A percentile compares a stretch with the other conserved stretches of the same genome.
Evolutionary conservation across 2,888 invertebrate genomes (phyloP).

Genomic region (Epistrophe eligans): DNA sequence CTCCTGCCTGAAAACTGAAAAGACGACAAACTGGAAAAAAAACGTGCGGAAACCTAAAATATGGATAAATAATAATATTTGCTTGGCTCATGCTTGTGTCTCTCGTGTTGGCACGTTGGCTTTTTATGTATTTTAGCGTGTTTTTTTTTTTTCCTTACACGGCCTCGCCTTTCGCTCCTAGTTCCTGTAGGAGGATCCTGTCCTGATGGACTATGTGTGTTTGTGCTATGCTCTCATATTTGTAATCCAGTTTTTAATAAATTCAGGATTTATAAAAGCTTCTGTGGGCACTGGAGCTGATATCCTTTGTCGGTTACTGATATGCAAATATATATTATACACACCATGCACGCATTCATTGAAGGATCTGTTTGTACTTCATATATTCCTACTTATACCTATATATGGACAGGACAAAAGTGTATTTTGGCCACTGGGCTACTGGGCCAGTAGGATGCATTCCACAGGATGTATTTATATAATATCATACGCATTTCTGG

Average conservation of each 20-base stretch:
- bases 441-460: conserved; percentile 56
- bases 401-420: not conserved
- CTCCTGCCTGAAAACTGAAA: not conserved
- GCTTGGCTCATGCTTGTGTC: conserved; percentile 20
- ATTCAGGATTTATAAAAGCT: conserved; percentile 42
- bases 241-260: conserved; percentile 34
- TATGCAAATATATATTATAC: conserved; percentile 28
- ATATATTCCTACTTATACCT: too few relatives aligned
- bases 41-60: conserved; percentile 30
- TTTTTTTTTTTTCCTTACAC: not conserved
- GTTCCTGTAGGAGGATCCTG: not conserved
- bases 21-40: conserved; percentile 13
- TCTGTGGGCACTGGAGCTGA: conserved; percentile 38
- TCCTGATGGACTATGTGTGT: not conserved
- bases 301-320: conserved; percentile 44
- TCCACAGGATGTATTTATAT: not conserved
- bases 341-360: conserved; percentile 3
- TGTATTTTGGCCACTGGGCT: conserved; percentile 32
- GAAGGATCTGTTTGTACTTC: conserved; percentile 13
- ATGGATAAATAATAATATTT: conserved; percentile 45
- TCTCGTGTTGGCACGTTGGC: conserved; percentile 26
- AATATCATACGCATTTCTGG: too few relatives aligned
- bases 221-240: not conserved
- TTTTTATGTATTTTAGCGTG: conserved; percentile 16
- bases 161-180: not conserved